Evolutionary conservation across 2,797 vertebrate species (phyloP).

Genomic region (Sebastes minor): DNA sequence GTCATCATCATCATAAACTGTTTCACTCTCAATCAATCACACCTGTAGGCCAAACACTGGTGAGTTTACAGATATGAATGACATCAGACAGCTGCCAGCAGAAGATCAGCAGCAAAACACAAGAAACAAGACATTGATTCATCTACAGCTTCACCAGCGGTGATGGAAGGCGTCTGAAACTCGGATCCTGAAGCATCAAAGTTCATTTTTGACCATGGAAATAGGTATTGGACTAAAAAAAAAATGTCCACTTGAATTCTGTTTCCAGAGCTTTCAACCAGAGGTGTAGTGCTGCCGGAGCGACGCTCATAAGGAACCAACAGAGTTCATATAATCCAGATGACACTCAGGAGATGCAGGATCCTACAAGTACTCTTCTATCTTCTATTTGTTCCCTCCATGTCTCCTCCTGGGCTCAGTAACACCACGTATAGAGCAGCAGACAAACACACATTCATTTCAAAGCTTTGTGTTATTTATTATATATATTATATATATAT

Average conservation of each 20-base stretch:
- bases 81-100: neutral
- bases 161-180: neutral
- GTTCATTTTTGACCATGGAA: too few relatives aligned
- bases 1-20: neutral
- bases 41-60: neutral
- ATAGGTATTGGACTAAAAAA: too few relatives aligned
- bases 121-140: neutral
- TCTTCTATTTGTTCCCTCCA: too few relatives aligned
- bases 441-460: neutral
- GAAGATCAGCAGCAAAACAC: neutral
- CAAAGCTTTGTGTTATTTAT: neutral
- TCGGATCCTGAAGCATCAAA: neutral
- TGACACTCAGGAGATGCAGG: too few relatives aligned
- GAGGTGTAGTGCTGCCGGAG: too few relatives aligned
- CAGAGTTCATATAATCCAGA: too few relatives aligned
- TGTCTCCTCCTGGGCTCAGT: too few relatives aligned
- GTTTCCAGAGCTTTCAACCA: too few relatives aligned
- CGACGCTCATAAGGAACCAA: too few relatives aligned
- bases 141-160: neutral
- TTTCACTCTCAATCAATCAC: neutral
- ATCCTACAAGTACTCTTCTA: too few relatives aligned
- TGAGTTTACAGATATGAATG: neutral
- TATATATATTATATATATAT: neutral
- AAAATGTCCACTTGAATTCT: too few relatives aligned
- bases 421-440: accelerated